Evolutionary conservation across 2,797 vertebrate genomes (phyloP).

Genomic region (Sebastes aleutianus): DNA sequence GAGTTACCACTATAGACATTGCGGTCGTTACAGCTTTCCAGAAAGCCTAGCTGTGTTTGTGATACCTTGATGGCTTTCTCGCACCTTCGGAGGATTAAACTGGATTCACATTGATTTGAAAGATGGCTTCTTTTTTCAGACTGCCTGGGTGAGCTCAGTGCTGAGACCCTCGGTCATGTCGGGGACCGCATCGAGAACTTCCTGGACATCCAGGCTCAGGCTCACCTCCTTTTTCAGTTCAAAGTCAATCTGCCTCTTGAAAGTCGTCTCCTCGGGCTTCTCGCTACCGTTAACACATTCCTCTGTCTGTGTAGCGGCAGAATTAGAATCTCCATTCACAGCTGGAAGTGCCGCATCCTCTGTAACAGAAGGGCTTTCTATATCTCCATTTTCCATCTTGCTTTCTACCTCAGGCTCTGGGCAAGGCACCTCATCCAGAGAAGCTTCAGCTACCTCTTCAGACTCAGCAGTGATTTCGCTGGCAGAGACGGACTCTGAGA

Average conservation of each 20-base stretch:
- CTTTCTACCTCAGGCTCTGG: constrained; percentile 45
- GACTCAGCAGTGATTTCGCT: constrained; percentile 53
- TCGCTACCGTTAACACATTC: constrained; percentile 76
- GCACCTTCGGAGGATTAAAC: constrained; percentile 47
- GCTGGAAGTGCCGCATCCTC: constrained; percentile 54
- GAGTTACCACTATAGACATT: constrained; percentile 72
- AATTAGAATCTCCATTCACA: constrained; percentile 72
- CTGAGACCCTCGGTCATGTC: constrained; percentile 69
- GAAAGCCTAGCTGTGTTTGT: constrained; percentile 66
- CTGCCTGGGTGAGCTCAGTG: constrained; percentile 73
- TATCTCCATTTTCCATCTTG: constrained; percentile 79
- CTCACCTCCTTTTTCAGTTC: constrained; percentile 82
- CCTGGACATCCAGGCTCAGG: constrained; percentile 65
- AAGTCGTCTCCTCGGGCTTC: constrained; percentile 62
- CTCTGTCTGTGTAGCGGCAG: constrained; percentile 46
- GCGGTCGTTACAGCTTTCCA: constrained; percentile 66
- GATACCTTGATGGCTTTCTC: constrained; percentile 59
- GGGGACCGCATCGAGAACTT: constrained; percentile 56
- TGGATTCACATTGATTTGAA: constrained; percentile 58
- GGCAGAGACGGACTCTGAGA: constrained; percentile 72
- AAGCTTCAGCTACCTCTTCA: constrained; percentile 25
- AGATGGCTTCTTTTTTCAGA: constrained; percentile 65
- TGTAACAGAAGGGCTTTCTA: constrained; percentile 48
- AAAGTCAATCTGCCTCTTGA: constrained; percentile 73
- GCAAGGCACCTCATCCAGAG: constrained; percentile 38